These are phyloP conservation scores for Colistium nudipinnis DNA, from an alignment of 2,113 vertebrate genomes.

Conservation along the genomic window DNA sequence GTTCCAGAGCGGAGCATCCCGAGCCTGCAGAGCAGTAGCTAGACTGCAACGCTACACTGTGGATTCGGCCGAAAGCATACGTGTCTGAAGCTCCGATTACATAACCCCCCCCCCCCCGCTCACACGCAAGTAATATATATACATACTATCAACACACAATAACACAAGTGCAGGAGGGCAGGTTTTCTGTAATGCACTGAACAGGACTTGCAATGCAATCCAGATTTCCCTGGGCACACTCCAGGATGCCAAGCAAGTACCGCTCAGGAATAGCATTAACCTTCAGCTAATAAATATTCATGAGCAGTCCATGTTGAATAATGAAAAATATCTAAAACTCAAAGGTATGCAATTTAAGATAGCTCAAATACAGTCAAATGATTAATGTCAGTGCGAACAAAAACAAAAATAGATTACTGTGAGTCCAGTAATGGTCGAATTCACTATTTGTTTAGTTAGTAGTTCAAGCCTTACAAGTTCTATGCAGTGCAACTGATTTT, in stretches of 20 bases:
- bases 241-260: conserved; percentile 84
- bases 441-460: not conserved
- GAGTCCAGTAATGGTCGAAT: not conserved
- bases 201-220: conserved; percentile 86
- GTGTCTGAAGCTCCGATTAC: conserved; percentile 21
- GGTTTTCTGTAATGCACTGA: conserved; percentile 43
- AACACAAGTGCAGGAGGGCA: not conserved
- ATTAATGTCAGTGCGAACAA: not conserved
- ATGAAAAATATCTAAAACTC: too few relatives aligned
- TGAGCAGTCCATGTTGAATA: conserved; percentile 84
- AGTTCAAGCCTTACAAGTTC: not conserved
- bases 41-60: not conserved
- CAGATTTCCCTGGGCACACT: conserved; percentile 85
- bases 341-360: not conserved
- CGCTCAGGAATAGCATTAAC: conserved; percentile 85
- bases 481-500: too few relatives aligned
- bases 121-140: too few relatives aligned
- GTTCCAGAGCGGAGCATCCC: conserved; percentile 22
- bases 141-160: too few relatives aligned
- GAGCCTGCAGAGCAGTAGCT: conserved; percentile 13
- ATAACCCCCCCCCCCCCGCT: too few relatives aligned
- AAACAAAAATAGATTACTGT: not conserved
- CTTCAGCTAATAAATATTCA: conserved; percentile 88
- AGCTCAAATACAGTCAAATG: not conserved
- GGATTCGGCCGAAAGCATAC: conserved; percentile 11